Evolutionary conservation across 2,113 vertebrate genomes (phyloP).

Genomic region (Dicaeum eximium): DNA sequence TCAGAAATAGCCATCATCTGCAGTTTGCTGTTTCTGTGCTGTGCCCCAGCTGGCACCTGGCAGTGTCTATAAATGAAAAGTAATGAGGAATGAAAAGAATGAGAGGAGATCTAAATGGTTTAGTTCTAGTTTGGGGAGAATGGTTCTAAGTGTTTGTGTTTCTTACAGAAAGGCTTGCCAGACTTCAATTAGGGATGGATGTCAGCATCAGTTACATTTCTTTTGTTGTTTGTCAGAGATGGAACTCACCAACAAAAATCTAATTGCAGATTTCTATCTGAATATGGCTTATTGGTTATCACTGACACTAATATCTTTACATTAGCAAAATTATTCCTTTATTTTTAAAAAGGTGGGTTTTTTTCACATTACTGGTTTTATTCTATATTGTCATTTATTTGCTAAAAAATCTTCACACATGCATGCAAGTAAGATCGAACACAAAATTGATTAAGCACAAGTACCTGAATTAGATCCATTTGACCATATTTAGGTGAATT

Average conservation of each 20-base stretch:
- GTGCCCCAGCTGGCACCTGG: slow-evolving; percentile 22
- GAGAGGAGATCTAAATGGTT: neutral
- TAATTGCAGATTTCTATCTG: neutral
- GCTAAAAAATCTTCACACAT: neutral
- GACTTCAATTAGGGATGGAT: neutral
- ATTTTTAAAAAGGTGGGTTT: neutral
- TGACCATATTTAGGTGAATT: neutral
- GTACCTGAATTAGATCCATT: neutral
- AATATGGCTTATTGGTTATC: neutral
- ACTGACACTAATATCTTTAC: neutral
- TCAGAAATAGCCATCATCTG: neutral
- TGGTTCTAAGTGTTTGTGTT: neutral
- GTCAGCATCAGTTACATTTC: neutral
- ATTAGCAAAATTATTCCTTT: neutral
- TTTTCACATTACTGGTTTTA: neutral
- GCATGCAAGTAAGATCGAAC: neutral
- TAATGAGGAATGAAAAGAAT: neutral
- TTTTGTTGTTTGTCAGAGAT: neutral
- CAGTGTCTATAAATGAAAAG: neutral
- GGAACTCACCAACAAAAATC: neutral
- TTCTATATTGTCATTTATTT: neutral
- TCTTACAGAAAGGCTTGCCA: neutral
- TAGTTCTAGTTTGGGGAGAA: neutral
- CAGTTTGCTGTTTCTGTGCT: neutral
- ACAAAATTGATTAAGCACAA: neutral